Evolutionary conservation across 2,888 invertebrate genomes (phyloP).

Genomic region (Drosophila gaucha): DNA sequence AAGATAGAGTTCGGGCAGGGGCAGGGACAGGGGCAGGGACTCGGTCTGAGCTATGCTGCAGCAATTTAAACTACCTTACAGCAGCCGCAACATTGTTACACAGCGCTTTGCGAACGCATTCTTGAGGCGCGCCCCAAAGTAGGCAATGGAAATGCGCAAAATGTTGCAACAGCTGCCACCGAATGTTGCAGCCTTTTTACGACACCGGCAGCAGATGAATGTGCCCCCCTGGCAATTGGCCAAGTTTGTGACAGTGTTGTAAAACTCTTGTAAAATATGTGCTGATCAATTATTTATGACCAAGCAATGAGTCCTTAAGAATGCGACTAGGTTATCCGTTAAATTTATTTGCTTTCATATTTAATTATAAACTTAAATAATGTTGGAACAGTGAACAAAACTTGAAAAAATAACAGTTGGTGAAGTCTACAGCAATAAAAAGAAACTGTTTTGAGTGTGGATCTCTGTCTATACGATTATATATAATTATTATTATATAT

Average conservation of each 20-base stretch:
- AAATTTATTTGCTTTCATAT: no score
- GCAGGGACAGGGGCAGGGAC: neutral
- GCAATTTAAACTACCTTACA: constrained; percentile 43
- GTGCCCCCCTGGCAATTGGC: constrained; percentile 40
- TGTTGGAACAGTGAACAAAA: no score
- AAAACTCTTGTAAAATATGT: constrained; percentile 15
- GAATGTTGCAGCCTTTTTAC: constrained; percentile 51
- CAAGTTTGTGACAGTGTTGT: constrained; percentile 25
- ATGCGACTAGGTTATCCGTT: neutral
- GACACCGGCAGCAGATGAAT: constrained; percentile 15
- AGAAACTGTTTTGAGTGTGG: no score
- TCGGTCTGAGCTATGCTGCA: constrained; percentile 30
- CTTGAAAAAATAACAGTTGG: no score
- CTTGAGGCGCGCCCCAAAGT: constrained; percentile 41
- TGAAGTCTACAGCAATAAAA: no score
- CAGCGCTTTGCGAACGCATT: constrained; percentile 37
- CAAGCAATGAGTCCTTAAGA: constrained; percentile 4
- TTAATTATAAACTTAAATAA: no score
- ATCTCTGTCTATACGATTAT: no score
- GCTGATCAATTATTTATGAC: constrained; percentile 6
- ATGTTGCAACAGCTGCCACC: constrained; percentile 46
- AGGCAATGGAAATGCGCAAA: constrained; percentile 57
- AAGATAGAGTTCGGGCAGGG: constrained; percentile 1
- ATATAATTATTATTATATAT: no score
- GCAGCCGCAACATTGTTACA: constrained; percentile 49